phyloP scores from a whole-genome alignment of 92 coral and sea anemone species.

The Pocillopora grandis region DNA sequence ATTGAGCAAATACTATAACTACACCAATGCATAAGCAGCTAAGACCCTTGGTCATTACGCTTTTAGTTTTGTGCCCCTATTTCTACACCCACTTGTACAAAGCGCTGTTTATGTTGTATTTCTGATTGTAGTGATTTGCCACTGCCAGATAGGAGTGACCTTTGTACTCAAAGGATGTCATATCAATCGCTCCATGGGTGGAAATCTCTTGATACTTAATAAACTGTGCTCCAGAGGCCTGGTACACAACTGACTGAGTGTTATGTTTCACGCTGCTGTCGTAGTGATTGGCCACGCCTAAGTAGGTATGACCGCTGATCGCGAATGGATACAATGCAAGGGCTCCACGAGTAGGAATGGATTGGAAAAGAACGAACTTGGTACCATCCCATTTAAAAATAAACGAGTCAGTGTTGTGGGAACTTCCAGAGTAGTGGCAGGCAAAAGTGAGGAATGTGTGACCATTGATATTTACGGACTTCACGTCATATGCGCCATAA shows the following conservation, averaged over 20 bases:
- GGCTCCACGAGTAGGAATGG: slow-evolving; percentile 40
- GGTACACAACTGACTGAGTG: not conserved
- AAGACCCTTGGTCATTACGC: too few relatives aligned
- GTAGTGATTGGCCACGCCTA: not conserved
- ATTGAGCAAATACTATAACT: too few relatives aligned
- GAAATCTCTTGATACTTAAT: not conserved
- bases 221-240: not conserved
- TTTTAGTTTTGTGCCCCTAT: too few relatives aligned
- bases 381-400: slow-evolving; percentile 36
- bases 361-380: slow-evolving; percentile 36
- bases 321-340: slow-evolving; percentile 17
- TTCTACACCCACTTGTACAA: not conserved
- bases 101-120: not conserved
- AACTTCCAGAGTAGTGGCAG: not conserved
- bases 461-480: slow-evolving; percentile 31
- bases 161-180: slow-evolving; percentile 3
- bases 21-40: too few relatives aligned
- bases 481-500: not conserved
- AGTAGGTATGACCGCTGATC: not conserved
- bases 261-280: not conserved
- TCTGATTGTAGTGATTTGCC: not conserved
- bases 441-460: slow-evolving; percentile 43
- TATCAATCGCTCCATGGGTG: not conserved
- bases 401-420: slow-evolving; percentile 18
- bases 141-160: slow-evolving; percentile 1